Percentiles rank a stretch among this genome's conserved stretches.
These are phyloP conservation scores for Yoshiicerus persimilis DNA, from an alignment of 1,140 invertebrate species.

Conservation along the genomic window DNA sequence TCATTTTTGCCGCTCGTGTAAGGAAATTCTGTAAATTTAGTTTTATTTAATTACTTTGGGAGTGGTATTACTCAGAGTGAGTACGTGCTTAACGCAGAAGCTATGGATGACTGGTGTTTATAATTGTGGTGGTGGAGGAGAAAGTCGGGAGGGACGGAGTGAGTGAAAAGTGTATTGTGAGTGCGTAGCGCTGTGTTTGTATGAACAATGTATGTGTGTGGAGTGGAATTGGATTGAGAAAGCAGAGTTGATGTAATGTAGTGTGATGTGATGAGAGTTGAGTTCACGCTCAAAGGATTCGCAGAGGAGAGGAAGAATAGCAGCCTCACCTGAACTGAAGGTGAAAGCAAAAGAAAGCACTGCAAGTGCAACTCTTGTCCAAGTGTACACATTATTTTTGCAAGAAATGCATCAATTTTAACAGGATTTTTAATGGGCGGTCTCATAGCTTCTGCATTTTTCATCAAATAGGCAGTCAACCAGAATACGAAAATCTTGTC, in stretches of 20 bases:
- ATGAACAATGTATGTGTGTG: too few relatives aligned
- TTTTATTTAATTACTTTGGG: too few relatives aligned
- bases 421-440: constrained; percentile 16
- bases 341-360: background rate
- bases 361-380: background rate
- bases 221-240: background rate
- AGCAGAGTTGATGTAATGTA: background rate
- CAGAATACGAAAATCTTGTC: constrained; percentile 13
- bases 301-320: background rate
- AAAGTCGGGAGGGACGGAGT: background rate
- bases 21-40: too few relatives aligned
- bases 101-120: too few relatives aligned
- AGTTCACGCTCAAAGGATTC: background rate
- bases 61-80: too few relatives aligned
- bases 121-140: background rate
- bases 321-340: too few relatives aligned
- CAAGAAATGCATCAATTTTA: constrained; percentile 15
- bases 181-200: too few relatives aligned
- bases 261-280: background rate
- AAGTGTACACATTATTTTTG: constrained; percentile 11
- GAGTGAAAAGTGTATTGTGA: too few relatives aligned
- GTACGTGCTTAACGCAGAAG: too few relatives aligned
- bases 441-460: constrained; percentile 7
- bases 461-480: constrained; percentile 13
- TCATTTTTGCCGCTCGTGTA: too few relatives aligned